Evolutionary conservation across 2,888 invertebrate genomes (phyloP).

Genomic region (Ariolimax columbianus): DNA sequence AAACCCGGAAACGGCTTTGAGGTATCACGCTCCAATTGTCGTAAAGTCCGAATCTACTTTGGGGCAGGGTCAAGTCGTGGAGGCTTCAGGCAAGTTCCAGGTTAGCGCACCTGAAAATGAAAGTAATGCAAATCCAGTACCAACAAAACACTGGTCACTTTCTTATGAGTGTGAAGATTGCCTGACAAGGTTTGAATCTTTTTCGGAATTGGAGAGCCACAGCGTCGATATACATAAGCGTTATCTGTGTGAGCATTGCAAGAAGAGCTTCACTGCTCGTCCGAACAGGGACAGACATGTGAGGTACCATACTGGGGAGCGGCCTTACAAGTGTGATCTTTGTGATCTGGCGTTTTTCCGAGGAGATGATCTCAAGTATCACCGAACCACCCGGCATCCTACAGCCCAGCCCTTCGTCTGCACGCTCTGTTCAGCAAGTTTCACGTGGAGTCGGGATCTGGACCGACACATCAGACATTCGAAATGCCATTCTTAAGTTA

Average conservation of each 20-base stretch:
- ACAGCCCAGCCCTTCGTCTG: conserved; percentile 65
- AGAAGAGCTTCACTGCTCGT: conserved; percentile 76
- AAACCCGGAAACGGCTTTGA: conserved; percentile 42
- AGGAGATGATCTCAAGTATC: conserved; percentile 73
- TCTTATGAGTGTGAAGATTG: conserved; percentile 58
- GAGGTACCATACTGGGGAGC: conserved; percentile 76
- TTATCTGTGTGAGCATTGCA: conserved; percentile 75
- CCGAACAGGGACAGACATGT: conserved; percentile 77
- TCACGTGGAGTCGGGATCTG: conserved; percentile 66
- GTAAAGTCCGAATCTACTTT: conserved; percentile 14
- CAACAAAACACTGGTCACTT: neutral
- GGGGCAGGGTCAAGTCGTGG: neutral
- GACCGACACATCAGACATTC: conserved; percentile 62
- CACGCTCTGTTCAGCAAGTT: conserved; percentile 61
- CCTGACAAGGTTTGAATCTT: conserved; percentile 62
- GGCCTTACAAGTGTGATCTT: conserved; percentile 73
- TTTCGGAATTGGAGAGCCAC: conserved; percentile 72
- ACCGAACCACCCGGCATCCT: conserved; percentile 70
- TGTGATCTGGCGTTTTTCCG: conserved; percentile 68
- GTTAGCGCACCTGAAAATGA: neutral
- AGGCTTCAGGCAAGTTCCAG: neutral
- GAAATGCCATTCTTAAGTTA: conserved; percentile 39
- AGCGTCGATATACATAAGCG: conserved; percentile 72
- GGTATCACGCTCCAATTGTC: neutral
- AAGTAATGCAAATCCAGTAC: neutral